Evolutionary conservation across 1,140 invertebrate genomes (phyloP), one percentile per base, ranked within the genome.

Genomic region (Drosophila subobscura): DNA sequence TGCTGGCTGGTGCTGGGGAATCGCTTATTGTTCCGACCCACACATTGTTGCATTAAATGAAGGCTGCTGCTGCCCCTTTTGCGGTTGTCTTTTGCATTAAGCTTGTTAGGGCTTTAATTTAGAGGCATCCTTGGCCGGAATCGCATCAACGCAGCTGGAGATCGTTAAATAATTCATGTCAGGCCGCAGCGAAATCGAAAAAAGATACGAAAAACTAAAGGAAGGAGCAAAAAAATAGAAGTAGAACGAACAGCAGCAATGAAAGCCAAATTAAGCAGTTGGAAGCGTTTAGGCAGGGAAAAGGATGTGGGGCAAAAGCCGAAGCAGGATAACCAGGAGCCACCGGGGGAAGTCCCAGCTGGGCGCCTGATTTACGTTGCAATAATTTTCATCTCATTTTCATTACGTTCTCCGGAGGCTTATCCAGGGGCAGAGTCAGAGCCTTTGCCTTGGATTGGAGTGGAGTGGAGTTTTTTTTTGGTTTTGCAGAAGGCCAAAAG

Each of bases 311-410:
- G 10, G 46, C 29, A 70, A 68, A 41, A 57, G 66, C 7, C 7
- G 59, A 25, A 51, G 63, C n/a, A 67, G 61, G 63, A 67, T 70
- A 71, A 12, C 47, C 67, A 60, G 42, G 8, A 72, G 49, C 49
- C 22, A 41, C 10, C 25, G 20, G 45, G 55, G 16, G 40, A 27
- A 60, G 50, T 73, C 80, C 37, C 81, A 86, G 81, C 80, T 84
- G 80, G 80, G 58, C 44, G 79, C 72, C 81, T 86, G 81, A 86
- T 86, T 86, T 86, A 86, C 81, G 83, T 77, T 86, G 83, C 83
- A 86, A 86, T 86, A 86, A 86, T 86, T 86, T 88, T 86, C 78
- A 86, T 78, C 83, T 86, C 83, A 88, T 86, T 86, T 86, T 86
- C 83, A 86, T 86, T 86, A 83, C 74, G 64, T 70, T 84, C 44